These are phyloP conservation scores for Macquaria australasica DNA, from an alignment of 2,113 vertebrate genomes.

Conservation along the genomic window DNA sequence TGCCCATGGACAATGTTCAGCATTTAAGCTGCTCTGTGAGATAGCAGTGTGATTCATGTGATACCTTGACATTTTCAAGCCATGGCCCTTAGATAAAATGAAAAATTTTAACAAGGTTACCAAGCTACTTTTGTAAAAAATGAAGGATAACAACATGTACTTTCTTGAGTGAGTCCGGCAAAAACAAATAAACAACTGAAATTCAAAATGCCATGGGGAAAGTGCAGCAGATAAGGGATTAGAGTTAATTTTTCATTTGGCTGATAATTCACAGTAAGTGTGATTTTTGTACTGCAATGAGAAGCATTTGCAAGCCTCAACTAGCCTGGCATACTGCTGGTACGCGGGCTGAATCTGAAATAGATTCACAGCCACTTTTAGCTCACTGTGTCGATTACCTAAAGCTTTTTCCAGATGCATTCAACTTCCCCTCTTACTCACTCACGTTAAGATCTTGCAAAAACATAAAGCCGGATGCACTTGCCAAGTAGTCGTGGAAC, in stretches of 20 bases:
- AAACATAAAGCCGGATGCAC: slow-evolving; percentile 32
- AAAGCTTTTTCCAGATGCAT: slow-evolving; percentile 22
- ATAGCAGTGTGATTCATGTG: slow-evolving; percentile 37
- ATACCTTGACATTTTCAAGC: slow-evolving; percentile 68
- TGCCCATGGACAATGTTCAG: slow-evolving; percentile 28
- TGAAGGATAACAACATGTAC: slow-evolving; percentile 16
- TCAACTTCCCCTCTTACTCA: slow-evolving; percentile 28
- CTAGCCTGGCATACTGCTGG: neutral
- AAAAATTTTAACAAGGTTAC: slow-evolving; percentile 47
- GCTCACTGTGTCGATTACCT: slow-evolving; percentile 30
- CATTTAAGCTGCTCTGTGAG: slow-evolving; percentile 35
- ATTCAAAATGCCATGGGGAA: slow-evolving; percentile 43
- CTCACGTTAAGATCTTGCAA: slow-evolving; percentile 19
- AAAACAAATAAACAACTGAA: slow-evolving; percentile 37
- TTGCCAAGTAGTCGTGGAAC: slow-evolving; percentile 38
- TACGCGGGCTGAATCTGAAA: slow-evolving; percentile 29
- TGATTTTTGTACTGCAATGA: slow-evolving; percentile 8
- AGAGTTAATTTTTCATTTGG: slow-evolving; percentile 27
- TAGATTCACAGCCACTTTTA: slow-evolving; percentile 19
- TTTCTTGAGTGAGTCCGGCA: neutral
- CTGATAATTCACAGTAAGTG: slow-evolving; percentile 6
- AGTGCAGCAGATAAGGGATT: slow-evolving; percentile 18
- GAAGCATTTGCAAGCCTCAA: slow-evolving; percentile 26
- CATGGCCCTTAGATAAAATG: slow-evolving; percentile 14
- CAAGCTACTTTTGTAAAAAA: slow-evolving; percentile 24